Evolutionary conservation across 2,888 invertebrate species (phyloP).

Genomic region (Phytoseiulus persimilis): DNA sequence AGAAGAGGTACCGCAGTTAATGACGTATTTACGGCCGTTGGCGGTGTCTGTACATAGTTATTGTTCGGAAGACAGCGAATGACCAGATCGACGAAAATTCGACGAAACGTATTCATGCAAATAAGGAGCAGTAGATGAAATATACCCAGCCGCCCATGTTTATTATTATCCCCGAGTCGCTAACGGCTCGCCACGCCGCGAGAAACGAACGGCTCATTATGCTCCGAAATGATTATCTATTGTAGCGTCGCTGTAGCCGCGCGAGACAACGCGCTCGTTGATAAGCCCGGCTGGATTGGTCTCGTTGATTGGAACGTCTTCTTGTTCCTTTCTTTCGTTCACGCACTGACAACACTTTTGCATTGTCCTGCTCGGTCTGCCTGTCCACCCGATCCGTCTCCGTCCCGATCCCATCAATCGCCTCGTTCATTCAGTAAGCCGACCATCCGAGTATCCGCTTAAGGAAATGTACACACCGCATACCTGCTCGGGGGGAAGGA

Average conservation of each 20-base stretch:
- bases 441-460: not conserved
- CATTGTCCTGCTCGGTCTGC: not conserved
- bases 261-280: not conserved
- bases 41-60: not conserved
- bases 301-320: not conserved
- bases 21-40: not conserved
- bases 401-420: not conserved
- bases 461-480: no score
- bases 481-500: no score
- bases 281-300: not conserved
- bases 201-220: not conserved
- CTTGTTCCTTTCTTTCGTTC: not conserved
- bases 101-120: not conserved
- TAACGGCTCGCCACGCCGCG: not conserved
- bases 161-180: not conserved
- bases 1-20: not conserved
- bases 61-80: not conserved
- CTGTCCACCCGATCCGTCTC: not conserved
- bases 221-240: not conserved
- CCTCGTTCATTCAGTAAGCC: not conserved
- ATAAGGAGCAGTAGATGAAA: conserved; percentile 5
- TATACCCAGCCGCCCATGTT: not conserved
- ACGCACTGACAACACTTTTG: not conserved
- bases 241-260: not conserved
- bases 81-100: not conserved